Conservation (phyloP, 2,113 vertebrate species). For the Oreocharis arfaki region DNA sequence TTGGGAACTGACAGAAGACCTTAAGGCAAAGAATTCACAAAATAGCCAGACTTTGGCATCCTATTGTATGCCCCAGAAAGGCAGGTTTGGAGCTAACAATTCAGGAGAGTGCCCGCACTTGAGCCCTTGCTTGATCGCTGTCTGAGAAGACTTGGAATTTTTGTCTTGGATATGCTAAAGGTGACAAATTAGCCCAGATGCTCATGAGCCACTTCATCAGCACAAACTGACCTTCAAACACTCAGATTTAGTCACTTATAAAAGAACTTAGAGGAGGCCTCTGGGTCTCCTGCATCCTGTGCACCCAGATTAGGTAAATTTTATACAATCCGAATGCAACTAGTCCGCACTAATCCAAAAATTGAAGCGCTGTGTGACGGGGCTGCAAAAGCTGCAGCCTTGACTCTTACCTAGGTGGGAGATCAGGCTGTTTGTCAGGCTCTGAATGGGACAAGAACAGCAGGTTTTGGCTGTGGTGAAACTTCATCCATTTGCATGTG, state of each 20-base stretch:
- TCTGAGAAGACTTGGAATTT: not conserved
- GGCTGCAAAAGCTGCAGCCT: not conserved
- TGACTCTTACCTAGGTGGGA: not conserved
- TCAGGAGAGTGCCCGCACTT: not conserved
- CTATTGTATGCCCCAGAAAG: not conserved
- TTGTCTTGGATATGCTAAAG: not conserved
- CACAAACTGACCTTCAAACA: not conserved
- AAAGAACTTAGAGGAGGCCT: not conserved
- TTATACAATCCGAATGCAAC: not conserved
- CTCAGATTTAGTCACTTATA: not conserved
- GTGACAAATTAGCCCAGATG: not conserved
- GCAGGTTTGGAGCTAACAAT: not conserved
- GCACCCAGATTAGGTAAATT: not conserved
- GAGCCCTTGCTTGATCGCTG: not conserved
- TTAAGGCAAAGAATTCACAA: not conserved
- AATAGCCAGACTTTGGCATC: not conserved
- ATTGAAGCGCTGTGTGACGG: fast-evolving
- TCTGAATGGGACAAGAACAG: not conserved
- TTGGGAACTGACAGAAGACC: not conserved
- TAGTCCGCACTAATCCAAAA: not conserved
- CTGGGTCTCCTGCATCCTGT: not conserved
- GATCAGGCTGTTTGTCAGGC: not conserved
- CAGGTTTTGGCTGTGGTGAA: not conserved
- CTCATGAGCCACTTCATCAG: not conserved
- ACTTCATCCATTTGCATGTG: not conserved